Conservation (phyloP, 1,140 invertebrate genomes). For the Trissolcus basalis region DNA sequence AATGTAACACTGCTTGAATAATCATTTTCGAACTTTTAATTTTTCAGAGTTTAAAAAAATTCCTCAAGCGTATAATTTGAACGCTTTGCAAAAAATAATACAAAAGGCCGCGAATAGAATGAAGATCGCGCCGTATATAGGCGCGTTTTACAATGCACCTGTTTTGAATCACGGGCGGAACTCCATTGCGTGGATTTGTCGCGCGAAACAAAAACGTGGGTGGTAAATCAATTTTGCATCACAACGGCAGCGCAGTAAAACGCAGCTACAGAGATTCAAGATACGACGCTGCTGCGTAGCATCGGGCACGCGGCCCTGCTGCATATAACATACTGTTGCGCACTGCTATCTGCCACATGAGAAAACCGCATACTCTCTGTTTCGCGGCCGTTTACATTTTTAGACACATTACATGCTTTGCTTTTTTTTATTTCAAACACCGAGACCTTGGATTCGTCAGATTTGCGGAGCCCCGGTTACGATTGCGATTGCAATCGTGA, state of each 20-base stretch:
- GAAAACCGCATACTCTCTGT: slow-evolving; percentile 41
- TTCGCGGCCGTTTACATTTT: slow-evolving; percentile 47
- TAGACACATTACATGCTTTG: slow-evolving; percentile 47
- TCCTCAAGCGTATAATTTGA: neutral
- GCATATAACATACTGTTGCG: slow-evolving; percentile 46
- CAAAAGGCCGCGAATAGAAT: slow-evolving; percentile 24
- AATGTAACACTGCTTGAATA: no score
- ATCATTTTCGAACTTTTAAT: no score
- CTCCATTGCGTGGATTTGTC: slow-evolving; percentile 60
- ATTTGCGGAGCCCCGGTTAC: slow-evolving; percentile 25
- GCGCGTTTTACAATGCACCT: slow-evolving; percentile 20
- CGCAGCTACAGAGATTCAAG: slow-evolving; percentile 37
- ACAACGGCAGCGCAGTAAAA: slow-evolving; percentile 39
- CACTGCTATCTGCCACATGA: slow-evolving; percentile 38
- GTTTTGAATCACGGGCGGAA: slow-evolving; percentile 42
- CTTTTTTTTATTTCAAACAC: slow-evolving; percentile 23
- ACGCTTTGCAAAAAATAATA: slow-evolving; percentile 17
- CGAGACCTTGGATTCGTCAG: slow-evolving; percentile 44
- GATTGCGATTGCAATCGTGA: slow-evolving; percentile 35
- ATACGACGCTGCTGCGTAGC: slow-evolving; percentile 47
- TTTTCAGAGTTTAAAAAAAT: no score
- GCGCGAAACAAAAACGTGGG: slow-evolving; percentile 59
- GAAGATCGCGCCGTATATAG: slow-evolving; percentile 13
- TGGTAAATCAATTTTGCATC: slow-evolving; percentile 62
- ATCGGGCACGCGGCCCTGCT: slow-evolving; percentile 40